These are phyloP conservation scores for Lindbergichthys nudifrons DNA, from an alignment of 2,797 vertebrate genomes.

Conservation along the genomic window DNA sequence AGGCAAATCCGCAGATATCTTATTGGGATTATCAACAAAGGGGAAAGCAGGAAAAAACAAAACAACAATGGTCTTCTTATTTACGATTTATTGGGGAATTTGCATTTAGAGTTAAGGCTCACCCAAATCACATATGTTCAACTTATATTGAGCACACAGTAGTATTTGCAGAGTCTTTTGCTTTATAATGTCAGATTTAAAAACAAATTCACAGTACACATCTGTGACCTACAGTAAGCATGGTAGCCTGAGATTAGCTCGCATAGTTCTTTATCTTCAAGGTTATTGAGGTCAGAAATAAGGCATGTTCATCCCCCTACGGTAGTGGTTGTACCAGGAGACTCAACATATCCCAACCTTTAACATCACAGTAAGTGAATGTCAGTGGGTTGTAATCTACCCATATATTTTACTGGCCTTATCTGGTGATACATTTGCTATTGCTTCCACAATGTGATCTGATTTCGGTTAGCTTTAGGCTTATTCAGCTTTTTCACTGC, in stretches of 20 bases:
- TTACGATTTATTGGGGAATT: not conserved
- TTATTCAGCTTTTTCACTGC: not conserved
- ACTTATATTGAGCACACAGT: too few relatives aligned
- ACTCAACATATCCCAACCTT: not conserved
- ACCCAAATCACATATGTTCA: not conserved
- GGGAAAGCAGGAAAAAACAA: not conserved
- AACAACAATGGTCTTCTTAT: not conserved
- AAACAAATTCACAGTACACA: not conserved
- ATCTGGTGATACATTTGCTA: not conserved
- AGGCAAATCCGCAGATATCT: not conserved
- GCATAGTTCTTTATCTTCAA: not conserved
- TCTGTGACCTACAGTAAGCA: not conserved
- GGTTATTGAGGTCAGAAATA: not conserved
- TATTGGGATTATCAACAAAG: not conserved
- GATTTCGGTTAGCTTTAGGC: not conserved
- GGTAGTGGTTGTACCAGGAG: not conserved
- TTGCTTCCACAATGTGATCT: not conserved
- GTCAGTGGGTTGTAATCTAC: not conserved
- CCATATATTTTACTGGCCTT: not conserved
- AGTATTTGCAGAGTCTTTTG: not conserved
- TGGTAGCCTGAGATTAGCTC: not conserved
- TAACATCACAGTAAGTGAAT: not conserved
- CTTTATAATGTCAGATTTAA: not conserved
- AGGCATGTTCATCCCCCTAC: not conserved
- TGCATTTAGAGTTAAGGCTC: not conserved